Evolutionary conservation across 2,797 vertebrate genomes (phyloP).

Genomic region (Bryconaethiops microstoma): DNA sequence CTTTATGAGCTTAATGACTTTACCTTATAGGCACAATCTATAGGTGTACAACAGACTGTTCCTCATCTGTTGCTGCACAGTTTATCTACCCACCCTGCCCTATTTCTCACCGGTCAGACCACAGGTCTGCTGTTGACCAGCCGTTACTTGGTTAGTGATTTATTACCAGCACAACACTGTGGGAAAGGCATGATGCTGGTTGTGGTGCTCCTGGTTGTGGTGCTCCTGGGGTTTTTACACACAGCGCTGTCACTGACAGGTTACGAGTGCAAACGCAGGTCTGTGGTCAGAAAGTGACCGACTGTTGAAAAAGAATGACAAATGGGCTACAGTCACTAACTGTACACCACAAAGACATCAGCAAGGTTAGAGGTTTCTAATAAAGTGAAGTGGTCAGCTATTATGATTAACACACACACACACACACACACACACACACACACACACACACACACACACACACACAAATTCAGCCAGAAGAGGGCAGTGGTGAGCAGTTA

Average conservation of each 20-base stretch:
- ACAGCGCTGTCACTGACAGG: not conserved
- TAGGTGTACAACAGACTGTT: not conserved
- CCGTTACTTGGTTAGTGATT: not conserved
- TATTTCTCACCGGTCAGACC: not conserved
- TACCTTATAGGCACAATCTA: no score
- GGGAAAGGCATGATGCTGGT: not conserved
- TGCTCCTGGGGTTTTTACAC: not conserved
- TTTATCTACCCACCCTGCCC: no score
- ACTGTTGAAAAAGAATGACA: no score
- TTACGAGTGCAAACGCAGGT: not conserved
- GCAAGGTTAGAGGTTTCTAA: not conserved
- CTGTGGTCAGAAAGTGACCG: not conserved
- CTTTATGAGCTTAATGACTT: no score
- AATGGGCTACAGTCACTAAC: not conserved
- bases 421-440: not conserved
- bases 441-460: constrained; percentile 5
- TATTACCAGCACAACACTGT: not conserved
- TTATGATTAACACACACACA: not conserved
- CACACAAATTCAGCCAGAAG: constrained; percentile 65
- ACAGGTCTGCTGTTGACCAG: not conserved
- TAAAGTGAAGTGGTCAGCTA: not conserved
- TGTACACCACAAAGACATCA: not conserved
- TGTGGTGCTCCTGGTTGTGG: not conserved
- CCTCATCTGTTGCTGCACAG: not conserved
- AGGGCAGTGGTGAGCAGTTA: constrained; percentile 72